These are phyloP conservation scores for Cremastinae sp. DNA, from an alignment of 2,888 invertebrate species.

Conservation along the genomic window DNA sequence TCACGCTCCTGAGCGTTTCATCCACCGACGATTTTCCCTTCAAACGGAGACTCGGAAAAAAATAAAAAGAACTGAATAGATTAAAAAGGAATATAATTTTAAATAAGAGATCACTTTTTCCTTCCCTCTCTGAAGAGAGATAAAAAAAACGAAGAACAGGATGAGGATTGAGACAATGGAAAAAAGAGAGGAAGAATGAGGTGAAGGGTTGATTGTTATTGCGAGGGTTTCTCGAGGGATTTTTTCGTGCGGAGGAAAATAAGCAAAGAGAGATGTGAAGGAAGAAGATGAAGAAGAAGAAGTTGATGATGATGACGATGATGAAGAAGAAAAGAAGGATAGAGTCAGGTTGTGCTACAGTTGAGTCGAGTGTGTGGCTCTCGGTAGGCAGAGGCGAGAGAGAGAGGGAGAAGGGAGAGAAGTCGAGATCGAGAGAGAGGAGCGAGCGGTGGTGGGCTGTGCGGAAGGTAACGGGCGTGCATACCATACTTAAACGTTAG, in stretches of 20 bases:
- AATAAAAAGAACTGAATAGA: not conserved
- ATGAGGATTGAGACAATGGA: not conserved
- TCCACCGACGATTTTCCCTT: not conserved
- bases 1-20: slow-evolving; percentile 3
- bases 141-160: too few relatives aligned
- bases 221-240: slow-evolving; percentile 5
- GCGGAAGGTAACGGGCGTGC: slow-evolving; percentile 65
- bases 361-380: slow-evolving; percentile 49
- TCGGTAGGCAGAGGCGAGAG: slow-evolving; percentile 36
- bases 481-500: slow-evolving; percentile 70
- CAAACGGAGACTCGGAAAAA: too few relatives aligned
- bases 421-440: slow-evolving; percentile 35
- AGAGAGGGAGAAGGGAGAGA: slow-evolving; percentile 63
- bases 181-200: not conserved
- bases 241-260: not conserved
- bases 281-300: slow-evolving; percentile 54
- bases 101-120: slow-evolving; percentile 5
- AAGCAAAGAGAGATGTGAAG: slow-evolving; percentile 41
- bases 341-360: slow-evolving; percentile 41
- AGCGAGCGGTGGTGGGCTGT: slow-evolving; percentile 49
- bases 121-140: not conserved
- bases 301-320: slow-evolving; percentile 64
- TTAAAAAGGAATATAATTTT: not conserved
- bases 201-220: not conserved
- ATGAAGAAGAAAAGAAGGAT: slow-evolving; percentile 68